Base-by-base conservation (phyloP, 2,797 vertebrate genomes). In the Remorina albescens region DNA sequence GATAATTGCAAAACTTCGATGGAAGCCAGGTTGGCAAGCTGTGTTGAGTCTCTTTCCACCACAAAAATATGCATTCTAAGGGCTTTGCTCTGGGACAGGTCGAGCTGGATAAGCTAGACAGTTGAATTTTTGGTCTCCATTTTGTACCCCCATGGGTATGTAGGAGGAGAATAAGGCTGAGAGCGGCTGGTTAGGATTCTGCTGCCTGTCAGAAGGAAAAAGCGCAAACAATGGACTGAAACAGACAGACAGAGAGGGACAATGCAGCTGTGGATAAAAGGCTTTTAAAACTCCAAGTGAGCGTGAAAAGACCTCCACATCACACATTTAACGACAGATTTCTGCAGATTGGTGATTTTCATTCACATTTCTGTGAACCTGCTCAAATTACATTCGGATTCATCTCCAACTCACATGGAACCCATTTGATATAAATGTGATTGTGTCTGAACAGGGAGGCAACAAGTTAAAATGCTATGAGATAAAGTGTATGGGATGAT, bases 191-290 rank as follows among this genome's bases (percentile, higher is more conserved):
- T 67, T 58, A 25, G 53, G 47, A 83, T 72, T 75, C 47, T 61
- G 62, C 49, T 0, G 67, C 37, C 78, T 63, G 64, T 68, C 76
- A 74, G 70, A 64, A 49, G 65, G 77, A 74, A 74, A 79, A 11
- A 67, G 44, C 39, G n/a, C 53, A 8, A 71, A 87, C 67, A 78
- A 76, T 57, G 51, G 76, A n/a, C 44, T 28, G 55, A 76, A 59
- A 53, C 19, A 66, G 32, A 81, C 51, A 78, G 63, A 74, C 37
- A 10, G 63, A 57, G 13, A 21, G 23, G 59, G 53, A 70, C 60
- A 82, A 78, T 58, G 11, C 54, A 50, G 37, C 55, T 2, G 39
- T 0, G 6, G 26, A 71, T 10, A 63, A 65, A 78, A 28, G 44
- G 32, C 42, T 55, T 76, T 69, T 41, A 64, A 67, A 69, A 39